A percentile compares a stretch with the other conserved stretches of the same genome.
Conservation (phyloP, 2,113 vertebrate species). For the Mus pahari region DNA sequence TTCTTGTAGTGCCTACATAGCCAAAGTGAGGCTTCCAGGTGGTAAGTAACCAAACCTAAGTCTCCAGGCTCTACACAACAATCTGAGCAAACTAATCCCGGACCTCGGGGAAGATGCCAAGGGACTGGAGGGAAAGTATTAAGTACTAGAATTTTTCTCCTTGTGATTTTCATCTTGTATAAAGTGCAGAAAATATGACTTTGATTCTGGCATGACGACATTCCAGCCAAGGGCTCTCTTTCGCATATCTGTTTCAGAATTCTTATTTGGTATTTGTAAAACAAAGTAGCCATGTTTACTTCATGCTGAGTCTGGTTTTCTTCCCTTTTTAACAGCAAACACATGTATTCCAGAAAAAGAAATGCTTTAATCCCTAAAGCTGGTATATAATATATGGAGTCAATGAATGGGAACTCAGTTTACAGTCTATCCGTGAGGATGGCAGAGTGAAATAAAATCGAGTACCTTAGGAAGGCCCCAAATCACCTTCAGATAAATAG, state of each 20-base stretch:
- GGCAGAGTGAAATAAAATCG: slow-evolving; percentile 52
- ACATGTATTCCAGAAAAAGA: slow-evolving; percentile 58
- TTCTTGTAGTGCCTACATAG: not conserved
- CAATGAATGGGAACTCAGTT: slow-evolving; percentile 41
- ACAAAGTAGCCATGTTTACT: slow-evolving; percentile 53
- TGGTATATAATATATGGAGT: slow-evolving; percentile 55
- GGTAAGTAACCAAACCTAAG: accelerated
- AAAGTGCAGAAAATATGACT: not conserved
- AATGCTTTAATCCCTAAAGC: slow-evolving; percentile 46
- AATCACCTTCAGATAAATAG: not conserved
- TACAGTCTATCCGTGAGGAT: not conserved
- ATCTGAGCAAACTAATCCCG: not conserved
- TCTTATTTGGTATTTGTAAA: slow-evolving; percentile 51
- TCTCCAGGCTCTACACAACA: not conserved
- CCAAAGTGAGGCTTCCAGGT: not conserved
- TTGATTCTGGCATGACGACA: not conserved
- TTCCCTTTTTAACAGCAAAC: slow-evolving; percentile 33
- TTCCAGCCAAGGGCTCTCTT: slow-evolving; percentile 1
- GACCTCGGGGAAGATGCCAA: not conserved
- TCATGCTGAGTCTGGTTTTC: slow-evolving; percentile 30
- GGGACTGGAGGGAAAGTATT: not conserved
- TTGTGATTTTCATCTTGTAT: slow-evolving; percentile 27
- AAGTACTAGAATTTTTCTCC: not conserved
- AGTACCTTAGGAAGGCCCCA: slow-evolving; percentile 10
- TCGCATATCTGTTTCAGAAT: slow-evolving; percentile 52